phyloP scores from a whole-genome alignment of 1,140 invertebrate species.

The Helicoverpa armigera region DNA sequence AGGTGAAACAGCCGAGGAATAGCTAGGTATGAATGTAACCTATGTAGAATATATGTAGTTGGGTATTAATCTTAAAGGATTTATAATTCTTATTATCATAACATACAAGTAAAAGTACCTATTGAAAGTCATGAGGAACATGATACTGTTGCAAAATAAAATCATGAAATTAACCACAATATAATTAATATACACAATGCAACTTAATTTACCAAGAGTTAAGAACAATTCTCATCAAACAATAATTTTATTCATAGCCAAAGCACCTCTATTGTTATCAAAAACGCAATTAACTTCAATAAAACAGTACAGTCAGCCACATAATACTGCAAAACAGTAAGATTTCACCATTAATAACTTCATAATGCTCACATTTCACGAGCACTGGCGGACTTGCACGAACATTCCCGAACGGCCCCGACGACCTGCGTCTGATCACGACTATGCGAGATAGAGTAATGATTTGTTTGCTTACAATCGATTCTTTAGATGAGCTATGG shows the following conservation, averaged over 20 bases:
- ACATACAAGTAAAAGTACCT: no score
- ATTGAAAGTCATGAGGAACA: no score
- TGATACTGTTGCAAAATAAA: no score
- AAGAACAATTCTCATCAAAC: slow-evolving; percentile 14
- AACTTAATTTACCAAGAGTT: not conserved
- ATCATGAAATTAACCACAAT: no score
- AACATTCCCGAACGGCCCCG: slow-evolving; percentile 29
- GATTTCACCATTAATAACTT: slow-evolving; percentile 48
- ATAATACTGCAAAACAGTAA: slow-evolving; percentile 44
- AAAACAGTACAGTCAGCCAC: slow-evolving; percentile 23
- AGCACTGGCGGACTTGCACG: slow-evolving; percentile 39
- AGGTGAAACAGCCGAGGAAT: no score
- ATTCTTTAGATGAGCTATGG: slow-evolving; percentile 40
- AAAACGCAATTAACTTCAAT: slow-evolving; percentile 19
- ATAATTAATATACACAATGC: not conserved
- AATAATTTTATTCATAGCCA: slow-evolving; percentile 35
- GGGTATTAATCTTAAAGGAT: no score
- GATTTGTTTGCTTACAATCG: slow-evolving; percentile 49
- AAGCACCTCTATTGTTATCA: slow-evolving; percentile 38
- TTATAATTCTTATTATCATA: no score
- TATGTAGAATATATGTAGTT: no score
- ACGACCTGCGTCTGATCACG: slow-evolving; percentile 48
- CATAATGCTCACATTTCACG: slow-evolving; percentile 48
- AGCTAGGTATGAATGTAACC: no score
- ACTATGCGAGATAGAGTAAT: slow-evolving; percentile 44